Base-by-base conservation (phyloP, 2,888 invertebrate species). In the Drosophila bunnanda region DNA sequence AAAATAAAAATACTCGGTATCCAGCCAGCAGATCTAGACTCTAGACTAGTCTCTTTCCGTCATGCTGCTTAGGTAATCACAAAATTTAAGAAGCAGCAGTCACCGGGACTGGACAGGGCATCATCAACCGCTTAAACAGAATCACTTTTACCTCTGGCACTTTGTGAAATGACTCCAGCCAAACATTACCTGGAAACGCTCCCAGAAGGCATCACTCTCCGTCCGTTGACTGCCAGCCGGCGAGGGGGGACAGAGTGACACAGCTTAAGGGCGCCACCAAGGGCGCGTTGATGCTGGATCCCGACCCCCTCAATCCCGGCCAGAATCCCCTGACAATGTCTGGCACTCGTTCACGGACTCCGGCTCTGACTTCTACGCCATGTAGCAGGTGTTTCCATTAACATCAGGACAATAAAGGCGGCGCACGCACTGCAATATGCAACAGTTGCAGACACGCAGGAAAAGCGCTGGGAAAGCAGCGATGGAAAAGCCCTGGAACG, bases 401-500 rank as follows among this genome's bases (percentile, higher is more conserved):
- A 65, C 57, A 74, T 54, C 48, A 52, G 76, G 70, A 79, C 82
- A 81, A 84, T 84, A 76, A 82, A 74, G 67, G 76, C 80, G 53
- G 50, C 62, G 36, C 64, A 79, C 68, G 72, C 82, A 67, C 56
- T 75, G 61, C 80, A 79, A 82, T 85, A 82, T 82, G 81, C 86
- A 81, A 81, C 86, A 85, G 81, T 82, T 85, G 72, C 82, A 65
- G 57, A 56, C 72, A 71, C 61, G 76, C 67, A 59, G 57, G 58
- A 61, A 59, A 54, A 38, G 53, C 36, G 34, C 0, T 20, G 53
- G 53, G 8, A 58, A 38, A 13, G 62, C 50, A n/a, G 62, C 13
- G 17, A 28, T 44, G 43, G 43, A 13, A 50, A 52, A 22, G 39
- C 10, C 43, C 13, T 34, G 28, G 10, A 17, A 57, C 17, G 22